Conservation (phyloP, 2,113 vertebrate species). For the Podarcis cretensis region DNA sequence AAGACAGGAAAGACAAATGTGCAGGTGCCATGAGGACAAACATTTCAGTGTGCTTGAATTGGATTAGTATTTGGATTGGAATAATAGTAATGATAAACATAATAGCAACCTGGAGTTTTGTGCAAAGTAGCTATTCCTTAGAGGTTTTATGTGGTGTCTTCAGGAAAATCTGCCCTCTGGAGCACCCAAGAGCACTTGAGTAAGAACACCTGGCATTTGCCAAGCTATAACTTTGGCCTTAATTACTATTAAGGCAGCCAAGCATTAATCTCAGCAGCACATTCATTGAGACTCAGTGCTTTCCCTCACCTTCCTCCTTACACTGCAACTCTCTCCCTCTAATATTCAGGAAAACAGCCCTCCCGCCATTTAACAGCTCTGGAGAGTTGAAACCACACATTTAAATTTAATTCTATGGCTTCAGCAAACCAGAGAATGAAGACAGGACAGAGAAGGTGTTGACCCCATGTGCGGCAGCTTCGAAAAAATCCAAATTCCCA, state of each 20-base stretch:
- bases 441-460: neutral
- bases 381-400: neutral
- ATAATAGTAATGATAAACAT: too few species aligned
- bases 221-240: neutral
- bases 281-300: too few species aligned
- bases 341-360: neutral
- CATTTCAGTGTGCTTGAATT: neutral
- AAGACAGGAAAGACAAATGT: too few species aligned
- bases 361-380: neutral
- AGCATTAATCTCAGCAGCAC: neutral
- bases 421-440: neutral
- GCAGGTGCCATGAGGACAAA: neutral
- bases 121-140: neutral
- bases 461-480: too few species aligned
- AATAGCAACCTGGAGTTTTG: too few species aligned
- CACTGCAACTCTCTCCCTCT: neutral
- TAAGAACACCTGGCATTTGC: neutral
- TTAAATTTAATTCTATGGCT: neutral
- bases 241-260: neutral
- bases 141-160: neutral
- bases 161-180: neutral
- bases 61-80: too few species aligned
- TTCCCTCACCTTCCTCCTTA: neutral
- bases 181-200: neutral
- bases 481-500: too few species aligned